Conservation (phyloP, 2,797 vertebrate species). For the Enteromius afrohamiltoni region DNA sequence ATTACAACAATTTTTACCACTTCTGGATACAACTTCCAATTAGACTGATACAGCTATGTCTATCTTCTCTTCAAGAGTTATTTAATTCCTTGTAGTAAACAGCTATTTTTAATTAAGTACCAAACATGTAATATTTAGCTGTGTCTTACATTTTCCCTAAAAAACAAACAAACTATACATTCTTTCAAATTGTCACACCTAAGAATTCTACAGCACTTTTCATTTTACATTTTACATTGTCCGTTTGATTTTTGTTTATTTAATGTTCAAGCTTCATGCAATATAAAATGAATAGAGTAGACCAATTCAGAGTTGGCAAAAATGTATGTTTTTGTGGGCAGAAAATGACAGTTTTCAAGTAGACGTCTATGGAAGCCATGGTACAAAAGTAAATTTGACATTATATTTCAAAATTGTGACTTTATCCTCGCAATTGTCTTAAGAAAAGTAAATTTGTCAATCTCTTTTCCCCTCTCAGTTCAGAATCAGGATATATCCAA, state of each 20-base stretch:
- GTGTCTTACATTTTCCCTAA: background rate
- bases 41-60: background rate
- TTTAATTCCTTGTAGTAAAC: background rate
- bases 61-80: background rate
- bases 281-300: background rate
- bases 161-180: background rate
- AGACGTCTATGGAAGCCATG: too few species aligned
- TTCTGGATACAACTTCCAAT: background rate
- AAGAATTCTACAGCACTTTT: background rate
- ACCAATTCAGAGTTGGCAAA: background rate
- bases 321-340: background rate
- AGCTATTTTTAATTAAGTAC: constrained; percentile 7
- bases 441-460: too few species aligned
- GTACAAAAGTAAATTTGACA: too few species aligned
- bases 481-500: background rate
- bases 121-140: constrained; percentile 1
- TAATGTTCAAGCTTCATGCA: too few species aligned
- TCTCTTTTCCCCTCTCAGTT: background rate
- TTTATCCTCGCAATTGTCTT: too few species aligned
- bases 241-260: too few species aligned
- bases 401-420: too few species aligned
- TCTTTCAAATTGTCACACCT: background rate
- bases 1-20: background rate
- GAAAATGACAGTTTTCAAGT: too few species aligned
- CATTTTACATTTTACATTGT: too few species aligned